These are phyloP conservation scores for Drosophila parvula DNA, from an alignment of 1,140 invertebrate species.

Conservation along the genomic window DNA sequence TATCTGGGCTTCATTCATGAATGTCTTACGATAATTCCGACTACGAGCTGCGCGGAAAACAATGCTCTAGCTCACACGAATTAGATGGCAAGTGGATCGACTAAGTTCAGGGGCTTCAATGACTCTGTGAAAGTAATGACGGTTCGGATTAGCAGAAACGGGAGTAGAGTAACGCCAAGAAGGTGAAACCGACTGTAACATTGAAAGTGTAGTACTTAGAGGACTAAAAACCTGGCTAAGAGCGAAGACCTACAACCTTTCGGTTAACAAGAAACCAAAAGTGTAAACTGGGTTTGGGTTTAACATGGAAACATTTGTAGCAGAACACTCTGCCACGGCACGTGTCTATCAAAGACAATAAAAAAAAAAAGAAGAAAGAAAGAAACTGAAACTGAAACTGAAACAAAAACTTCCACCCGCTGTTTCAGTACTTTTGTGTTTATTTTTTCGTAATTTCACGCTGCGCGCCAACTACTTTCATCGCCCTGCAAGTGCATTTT, in stretches of 20 bases:
- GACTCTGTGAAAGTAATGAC: conserved; percentile 36
- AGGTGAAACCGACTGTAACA: conserved; percentile 48
- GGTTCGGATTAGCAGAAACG: conserved; percentile 48
- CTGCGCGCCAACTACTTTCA: conserved; percentile 37
- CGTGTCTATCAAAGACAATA: conserved; percentile 43
- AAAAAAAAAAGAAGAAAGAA: conserved; percentile 3
- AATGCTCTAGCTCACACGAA: conserved; percentile 21
- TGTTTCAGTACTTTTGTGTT: conserved; percentile 14
- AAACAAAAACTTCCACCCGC: conserved; percentile 15
- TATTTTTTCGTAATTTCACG: conserved; percentile 20
- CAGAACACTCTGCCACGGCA: conserved; percentile 43
- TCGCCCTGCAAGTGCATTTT: conserved; percentile 58
- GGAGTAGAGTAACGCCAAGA: conserved; percentile 21
- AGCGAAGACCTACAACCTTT: conserved; percentile 47
- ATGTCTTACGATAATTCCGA: conserved; percentile 31
- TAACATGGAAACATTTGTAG: conserved; percentile 37
- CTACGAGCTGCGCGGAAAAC: conserved; percentile 5
- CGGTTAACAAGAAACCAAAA: conserved; percentile 16
- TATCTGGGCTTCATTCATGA: conserved; percentile 45
- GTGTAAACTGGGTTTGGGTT: conserved; percentile 13
- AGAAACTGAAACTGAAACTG: conserved; percentile 3
- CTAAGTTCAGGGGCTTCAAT: conserved; percentile 39
- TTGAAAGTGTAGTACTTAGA: conserved; percentile 59
- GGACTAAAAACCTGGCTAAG: conserved; percentile 37
- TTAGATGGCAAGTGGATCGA: conserved; percentile 51